These are phyloP conservation scores for Osmerus eperlanus DNA, from an alignment of 2,113 vertebrate species.

Conservation along the genomic window DNA sequence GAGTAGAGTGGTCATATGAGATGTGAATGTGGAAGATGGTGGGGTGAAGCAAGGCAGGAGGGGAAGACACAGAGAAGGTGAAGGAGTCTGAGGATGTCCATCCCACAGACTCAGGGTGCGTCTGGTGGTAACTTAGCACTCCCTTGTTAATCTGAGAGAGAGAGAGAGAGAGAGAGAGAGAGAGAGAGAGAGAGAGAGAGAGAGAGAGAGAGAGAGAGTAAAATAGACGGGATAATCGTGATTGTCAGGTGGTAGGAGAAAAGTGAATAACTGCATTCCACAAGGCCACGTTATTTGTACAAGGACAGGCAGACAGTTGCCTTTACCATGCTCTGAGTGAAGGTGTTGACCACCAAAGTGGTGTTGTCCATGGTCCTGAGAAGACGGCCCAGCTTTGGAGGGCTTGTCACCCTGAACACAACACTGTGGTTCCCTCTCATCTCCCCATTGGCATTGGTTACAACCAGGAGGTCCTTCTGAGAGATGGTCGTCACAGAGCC, in stretches of 20 bases:
- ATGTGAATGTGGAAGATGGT: constrained; percentile 78
- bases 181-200: not conserved
- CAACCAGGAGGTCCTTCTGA: constrained; percentile 72
- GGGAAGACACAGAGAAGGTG: constrained; percentile 74
- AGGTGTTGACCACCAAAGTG: constrained; percentile 70
- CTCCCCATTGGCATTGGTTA: constrained; percentile 73
- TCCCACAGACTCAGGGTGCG: constrained; percentile 55
- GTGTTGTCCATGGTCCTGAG: constrained; percentile 66
- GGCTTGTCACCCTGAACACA: constrained; percentile 66
- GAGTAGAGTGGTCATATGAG: constrained; percentile 71
- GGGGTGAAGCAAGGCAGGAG: constrained; percentile 74
- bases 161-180: not conserved
- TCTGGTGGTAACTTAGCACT: constrained; percentile 76
- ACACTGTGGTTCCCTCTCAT: constrained; percentile 72
- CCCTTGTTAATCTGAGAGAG: constrained; percentile 74
- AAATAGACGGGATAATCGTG: not conserved
- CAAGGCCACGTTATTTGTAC: not conserved
- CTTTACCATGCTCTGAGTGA: constrained; percentile 83
- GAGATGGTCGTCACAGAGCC: constrained; percentile 78
- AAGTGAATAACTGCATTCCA: no score
- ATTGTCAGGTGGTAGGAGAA: no score
- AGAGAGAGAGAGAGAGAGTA: not conserved
- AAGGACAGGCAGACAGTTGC: constrained; percentile 18
- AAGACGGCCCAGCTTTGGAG: constrained; percentile 77
- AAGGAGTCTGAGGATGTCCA: constrained; percentile 79